Evolutionary conservation across 2,888 invertebrate genomes (phyloP), one percentile per base, ranked within the genome.

Genomic region (Unio pictorum): DNA sequence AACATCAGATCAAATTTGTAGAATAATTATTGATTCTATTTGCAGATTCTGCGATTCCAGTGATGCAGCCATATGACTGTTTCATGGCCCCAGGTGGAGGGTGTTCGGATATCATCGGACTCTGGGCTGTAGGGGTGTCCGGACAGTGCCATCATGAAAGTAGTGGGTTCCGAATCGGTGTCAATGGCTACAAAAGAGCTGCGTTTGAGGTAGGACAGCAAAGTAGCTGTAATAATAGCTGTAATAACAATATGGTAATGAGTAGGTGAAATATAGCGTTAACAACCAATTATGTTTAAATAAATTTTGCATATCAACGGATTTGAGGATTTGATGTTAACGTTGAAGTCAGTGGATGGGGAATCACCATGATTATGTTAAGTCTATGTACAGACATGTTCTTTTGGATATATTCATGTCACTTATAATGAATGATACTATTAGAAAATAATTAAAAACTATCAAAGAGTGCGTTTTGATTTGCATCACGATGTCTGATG

Each of bases 111-210:
- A 57, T 79, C 8, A 75, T 79, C n/a, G 75, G 64, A 18, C 4
- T 67, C 0, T 79, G 79, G 79, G 61, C 71, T 7, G 69, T 79
- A 5, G 79, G 79, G 0, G 0, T 11, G 6, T 26, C 23, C 11
- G 79, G 79, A 5, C 62, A 71, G 23, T 79, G 79, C 66, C 45
- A 54, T 8, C 69, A 74, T 20, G 55, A 64, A 15, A 55, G 71
- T 28, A 64, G 72, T 18, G 79, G 76, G 3, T 74, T 73, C 30
- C 59, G 72, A 26, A 70, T 76, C 28, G 79, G 79, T 20, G 34
- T 30, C 17, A 70, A 67, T n/a, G 69, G 73, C 18, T 76, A 64
- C 54, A 74, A 72, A 65, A 61, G 56, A 3, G 70, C 61, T 8
- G 30, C 68, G 1, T 18, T 76, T 28, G 73, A 76, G 72, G 76